Evolutionary conservation across 2,797 vertebrate species (phyloP).

Genomic region (Glossophaga mutica): DNA sequence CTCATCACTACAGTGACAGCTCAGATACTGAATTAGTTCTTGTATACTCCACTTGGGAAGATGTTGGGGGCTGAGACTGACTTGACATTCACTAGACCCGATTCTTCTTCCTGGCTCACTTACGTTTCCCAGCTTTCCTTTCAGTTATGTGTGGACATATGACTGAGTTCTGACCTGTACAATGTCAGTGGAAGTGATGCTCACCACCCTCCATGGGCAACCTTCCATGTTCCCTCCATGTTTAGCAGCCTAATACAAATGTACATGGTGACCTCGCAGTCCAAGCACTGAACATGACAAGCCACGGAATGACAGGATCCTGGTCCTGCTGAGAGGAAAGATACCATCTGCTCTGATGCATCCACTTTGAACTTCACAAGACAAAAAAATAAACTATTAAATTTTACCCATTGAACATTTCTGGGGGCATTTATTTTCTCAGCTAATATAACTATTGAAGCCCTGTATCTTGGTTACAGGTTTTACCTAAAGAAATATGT

Average conservation of each 20-base stretch:
- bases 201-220: neutral
- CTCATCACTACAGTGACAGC: neutral
- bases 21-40: neutral
- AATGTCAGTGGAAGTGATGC: neutral
- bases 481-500: neutral
- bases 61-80: neutral
- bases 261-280: neutral
- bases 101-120: neutral
- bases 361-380: neutral
- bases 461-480: neutral
- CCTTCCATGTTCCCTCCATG: neutral
- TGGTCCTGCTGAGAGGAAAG: neutral
- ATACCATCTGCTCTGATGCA: neutral
- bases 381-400: neutral
- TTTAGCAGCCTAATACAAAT: neutral
- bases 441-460: neutral
- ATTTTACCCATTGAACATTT: neutral
- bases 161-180: neutral
- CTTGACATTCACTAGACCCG: neutral
- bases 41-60: neutral
- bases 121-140: neutral
- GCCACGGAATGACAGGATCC: neutral
- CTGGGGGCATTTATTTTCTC: neutral
- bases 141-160: neutral
- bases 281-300: neutral